Evolutionary conservation across 2,797 vertebrate genomes (phyloP), one percentile per base, ranked within the genome.

Genomic region (Cetoscarus ocellatus): DNA sequence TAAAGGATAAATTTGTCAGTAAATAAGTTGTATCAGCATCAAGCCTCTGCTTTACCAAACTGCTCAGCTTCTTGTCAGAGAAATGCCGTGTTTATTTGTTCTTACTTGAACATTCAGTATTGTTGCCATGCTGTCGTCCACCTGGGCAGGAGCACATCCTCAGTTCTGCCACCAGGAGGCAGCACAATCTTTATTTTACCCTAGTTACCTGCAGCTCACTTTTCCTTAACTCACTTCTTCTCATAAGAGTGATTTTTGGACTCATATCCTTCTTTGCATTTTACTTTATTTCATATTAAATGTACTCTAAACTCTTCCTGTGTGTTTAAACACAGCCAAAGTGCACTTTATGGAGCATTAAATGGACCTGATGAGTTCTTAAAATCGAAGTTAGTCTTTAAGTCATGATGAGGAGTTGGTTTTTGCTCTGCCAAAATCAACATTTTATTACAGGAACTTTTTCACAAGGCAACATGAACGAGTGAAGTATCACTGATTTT

Each of bases 81-180:
- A 5, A 59, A 6, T 18, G 38, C 34, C n/a, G 38, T 19, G 3
- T 42, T 3, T 12, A 0, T 39, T 17, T 10, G 17, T 44, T 61
- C 64, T 60, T 13, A 63, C 53, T 63, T 62, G 47, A 59, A 38
- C 18, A 27, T n/a, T n/a, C 27, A 27, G 13, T 11, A 1, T 5
- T 48, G 3, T 38, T 3, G 0, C 36, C 52, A 9, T 36, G 19
- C 17, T 62, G 15, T 55, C 4, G 55, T 43, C 4, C 18, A 40
- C 1, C n/a, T 8, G 42, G 1, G 11, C 1, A 48, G 7, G 1
- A 5, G 3, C 13, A 60, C 38, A 0, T 73, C 15, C 0, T 11
- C 12, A 1, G 5, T 15, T 69, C 9, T 35, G 39, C 81, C 90
- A 86, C 0, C 14, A 83, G 82, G 85, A 45, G 85, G 84, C 86